Evolutionary conservation across 2,113 vertebrate genomes (phyloP), one percentile per base, ranked within the genome.

Genomic region (Micromys minutus): DNA sequence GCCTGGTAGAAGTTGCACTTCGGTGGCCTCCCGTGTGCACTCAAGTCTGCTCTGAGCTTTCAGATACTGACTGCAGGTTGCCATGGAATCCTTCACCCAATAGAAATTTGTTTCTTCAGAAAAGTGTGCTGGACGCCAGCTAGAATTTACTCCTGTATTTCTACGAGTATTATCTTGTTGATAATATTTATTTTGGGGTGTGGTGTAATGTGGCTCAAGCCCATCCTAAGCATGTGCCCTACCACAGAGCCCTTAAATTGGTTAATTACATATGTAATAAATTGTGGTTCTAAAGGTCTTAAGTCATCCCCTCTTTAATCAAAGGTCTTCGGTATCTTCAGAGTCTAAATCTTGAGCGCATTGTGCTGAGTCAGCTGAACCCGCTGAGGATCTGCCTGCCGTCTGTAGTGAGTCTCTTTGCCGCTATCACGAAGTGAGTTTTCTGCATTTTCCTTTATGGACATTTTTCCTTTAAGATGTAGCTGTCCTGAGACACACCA

Each of bases 351-450:
- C 98, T 99, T 96, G 99, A 99, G 95, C 99, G 99, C 31, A 98
- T 99, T 26, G 99, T 99, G 59, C 99, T 99, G 99, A 99, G 99
- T 92, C 99, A 99, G 96, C 98, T 99, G n/a, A 99, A 99, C 94
- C 99, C 99, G 0, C 98, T 99, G 93, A 99, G 99, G 98, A 99
- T 99, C 47, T 99, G 99, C 96, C 98, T 99, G 95, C 99, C 99
- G 0, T 98, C 99, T 0, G 98, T 99, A 71, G 99, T 99, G 93
- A 99, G 98, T 98, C 99, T 99, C 97, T 99, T 99, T 97, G 99
- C 99, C 29, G 99, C 99, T 89, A 98, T 99, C 97, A 99, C 99
- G 95, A 99, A 99, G 99, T 99, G 98, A 89, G 87, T 91, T 84
- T 11, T 79, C 97, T 6, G 3, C 29, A 11, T 0, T 74, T 74